Conservation (phyloP, 2,113 vertebrate genomes). For the Genyomyrus donnyi region DNA sequence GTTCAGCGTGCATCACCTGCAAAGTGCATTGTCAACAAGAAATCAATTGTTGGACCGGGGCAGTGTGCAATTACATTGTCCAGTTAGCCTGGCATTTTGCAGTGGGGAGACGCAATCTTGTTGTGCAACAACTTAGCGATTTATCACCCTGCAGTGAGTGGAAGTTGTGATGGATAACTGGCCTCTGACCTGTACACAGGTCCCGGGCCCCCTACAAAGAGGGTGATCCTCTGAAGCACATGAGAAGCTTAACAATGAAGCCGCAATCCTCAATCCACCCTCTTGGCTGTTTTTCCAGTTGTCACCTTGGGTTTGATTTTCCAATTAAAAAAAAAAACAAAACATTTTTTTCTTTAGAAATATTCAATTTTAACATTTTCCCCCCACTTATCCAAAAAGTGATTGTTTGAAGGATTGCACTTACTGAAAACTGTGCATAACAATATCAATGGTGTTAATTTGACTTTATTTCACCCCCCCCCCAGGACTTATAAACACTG, state of each 20-base stretch:
- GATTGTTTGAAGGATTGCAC: neutral
- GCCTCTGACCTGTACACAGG: slow-evolving; percentile 27
- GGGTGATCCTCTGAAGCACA: neutral
- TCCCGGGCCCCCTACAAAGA: neutral
- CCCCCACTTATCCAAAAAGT: neutral
- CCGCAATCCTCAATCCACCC: neutral
- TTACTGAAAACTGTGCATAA: neutral
- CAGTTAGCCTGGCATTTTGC: slow-evolving; percentile 10
- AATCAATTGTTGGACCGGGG: slow-evolving; percentile 14
- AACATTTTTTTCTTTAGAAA: neutral
- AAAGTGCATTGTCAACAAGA: slow-evolving; percentile 17
- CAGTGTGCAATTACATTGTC: slow-evolving; percentile 31
- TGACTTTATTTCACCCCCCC: too few relatives aligned
- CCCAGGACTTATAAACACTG: too few relatives aligned
- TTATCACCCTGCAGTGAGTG: slow-evolving; percentile 25
- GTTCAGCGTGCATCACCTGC: neutral
- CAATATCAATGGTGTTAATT: neutral
- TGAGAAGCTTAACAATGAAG: neutral
- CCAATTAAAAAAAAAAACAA: neutral
- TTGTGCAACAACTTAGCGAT: slow-evolving; percentile 27
- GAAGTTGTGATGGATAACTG: slow-evolving; percentile 24
- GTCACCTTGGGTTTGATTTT: neutral
- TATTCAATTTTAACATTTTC: neutral
- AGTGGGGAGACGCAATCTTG: slow-evolving; percentile 28
- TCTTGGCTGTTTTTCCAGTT: slow-evolving; percentile 18